Evolutionary conservation across 2,113 vertebrate genomes (phyloP), one percentile per base, ranked within the genome.

Genomic region (Polypterus senegalus): DNA sequence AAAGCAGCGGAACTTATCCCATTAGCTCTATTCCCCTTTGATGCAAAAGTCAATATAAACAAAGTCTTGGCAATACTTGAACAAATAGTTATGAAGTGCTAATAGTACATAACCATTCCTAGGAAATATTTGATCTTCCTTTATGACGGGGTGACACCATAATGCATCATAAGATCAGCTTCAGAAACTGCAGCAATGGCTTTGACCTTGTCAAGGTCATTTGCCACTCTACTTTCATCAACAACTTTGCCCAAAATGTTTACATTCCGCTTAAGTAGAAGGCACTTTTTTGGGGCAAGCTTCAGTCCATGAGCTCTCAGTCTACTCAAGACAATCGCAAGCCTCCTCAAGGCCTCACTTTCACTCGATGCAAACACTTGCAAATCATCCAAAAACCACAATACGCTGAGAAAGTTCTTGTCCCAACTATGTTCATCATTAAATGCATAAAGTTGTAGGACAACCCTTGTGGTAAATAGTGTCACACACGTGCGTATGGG

Each of bases 371-470:
- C 63, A 57, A 65, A 66, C 2, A 69, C 68, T 3, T 63, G 11
- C 3, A 69, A 1, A 51, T 65, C 60, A 8, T 67, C 62, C n/a
- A 67, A 54, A 51, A 67, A 70, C 27, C 62, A 65, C 2, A 70
- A 62, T 5, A 70, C 62, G 52, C 62, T 67, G 5, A 60, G 49
- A 44, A 60, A 66, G 48, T 4, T 51, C 47, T n/a, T 61, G 60
- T 61, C 11, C 60, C 46, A 7, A 49, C n/a, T 9, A 53, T 8
- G 43, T 46, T 9, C 49, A 48, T 48, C 10, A 55, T 60, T 46
- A 47, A 51, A 58, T 66, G 52, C 60, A 27, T 62, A 56, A 43
- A 53, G 10, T 44, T 51, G 48, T 53, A 27, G 27, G 27, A 27
- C 27, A 27, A 27, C 27, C 27, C 27, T 27, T 27, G 27, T 27